Evolutionary conservation across 2,888 invertebrate genomes (phyloP).

Genomic region (Melieria picta): DNA sequence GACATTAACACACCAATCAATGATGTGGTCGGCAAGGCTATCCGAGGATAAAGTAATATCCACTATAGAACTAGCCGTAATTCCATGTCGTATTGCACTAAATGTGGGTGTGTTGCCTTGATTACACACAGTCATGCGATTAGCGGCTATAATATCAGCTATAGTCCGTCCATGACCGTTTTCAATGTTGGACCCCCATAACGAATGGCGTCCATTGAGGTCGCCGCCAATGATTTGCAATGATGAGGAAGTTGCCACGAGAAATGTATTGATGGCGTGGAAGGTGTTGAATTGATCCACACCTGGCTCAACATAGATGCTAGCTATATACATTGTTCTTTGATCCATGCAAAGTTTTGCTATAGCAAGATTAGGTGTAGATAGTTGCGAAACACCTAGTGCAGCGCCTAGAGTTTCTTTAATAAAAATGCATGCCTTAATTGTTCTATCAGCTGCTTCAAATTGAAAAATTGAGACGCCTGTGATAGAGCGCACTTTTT

Average conservation of each 20-base stretch:
- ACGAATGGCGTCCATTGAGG: not conserved
- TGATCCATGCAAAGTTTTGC: not conserved
- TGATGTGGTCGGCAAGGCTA: not conserved
- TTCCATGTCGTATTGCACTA: not conserved
- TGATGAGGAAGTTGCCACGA: too few relatives aligned
- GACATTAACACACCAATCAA: too few relatives aligned
- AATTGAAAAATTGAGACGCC: not conserved
- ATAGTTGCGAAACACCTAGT: conserved; percentile 6
- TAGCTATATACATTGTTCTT: not conserved
- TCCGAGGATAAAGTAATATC: not conserved
- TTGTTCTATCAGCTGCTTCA: not conserved
- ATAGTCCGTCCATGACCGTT: conserved; percentile 5
- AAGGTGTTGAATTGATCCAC: too few relatives aligned
- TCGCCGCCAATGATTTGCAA: not conserved
- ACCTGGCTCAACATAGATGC: conserved; percentile 1
- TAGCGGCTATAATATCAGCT: conserved; percentile 8
- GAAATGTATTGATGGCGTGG: too few relatives aligned
- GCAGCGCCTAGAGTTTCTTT: conserved; percentile 1
- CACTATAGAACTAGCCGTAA: not conserved
- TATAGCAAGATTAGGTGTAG: not conserved
- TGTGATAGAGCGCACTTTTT: not conserved
- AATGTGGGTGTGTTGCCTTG: not conserved
- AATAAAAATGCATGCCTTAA: conserved; percentile 5
- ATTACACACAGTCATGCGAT: not conserved
- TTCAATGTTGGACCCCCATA: not conserved